Conservation (phyloP, 2,113 vertebrate species). For the Heterocephalus glaber region DNA sequence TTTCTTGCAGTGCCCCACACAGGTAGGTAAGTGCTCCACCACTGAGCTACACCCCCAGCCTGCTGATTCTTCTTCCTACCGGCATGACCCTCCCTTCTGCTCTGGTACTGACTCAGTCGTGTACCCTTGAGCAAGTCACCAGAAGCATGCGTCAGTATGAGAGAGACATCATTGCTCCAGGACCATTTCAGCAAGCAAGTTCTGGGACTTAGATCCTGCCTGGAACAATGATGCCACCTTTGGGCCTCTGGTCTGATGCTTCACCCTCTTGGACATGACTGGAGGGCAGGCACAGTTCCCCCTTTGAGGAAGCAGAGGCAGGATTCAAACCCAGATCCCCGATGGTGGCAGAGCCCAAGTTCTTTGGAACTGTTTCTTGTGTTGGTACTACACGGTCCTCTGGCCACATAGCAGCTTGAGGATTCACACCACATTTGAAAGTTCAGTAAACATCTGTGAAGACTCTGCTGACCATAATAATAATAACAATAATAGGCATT, state of each 20-base stretch:
- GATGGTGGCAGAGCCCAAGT: not conserved
- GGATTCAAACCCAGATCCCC: not conserved
- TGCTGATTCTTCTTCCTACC: too few species aligned
- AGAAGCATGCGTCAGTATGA: accelerated
- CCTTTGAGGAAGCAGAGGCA: accelerated
- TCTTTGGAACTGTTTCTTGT: not conserved
- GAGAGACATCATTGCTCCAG: too few species aligned
- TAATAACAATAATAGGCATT: not conserved
- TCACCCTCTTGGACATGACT: accelerated
- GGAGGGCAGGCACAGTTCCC: accelerated
- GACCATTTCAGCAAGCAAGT: not conserved
- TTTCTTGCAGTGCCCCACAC: not conserved
- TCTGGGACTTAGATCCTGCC: not conserved
- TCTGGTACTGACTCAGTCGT: accelerated
- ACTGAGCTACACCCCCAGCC: too few species aligned
- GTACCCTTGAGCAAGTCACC: not conserved
- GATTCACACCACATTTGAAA: not conserved
- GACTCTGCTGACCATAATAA: not conserved
- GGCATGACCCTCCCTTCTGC: accelerated
- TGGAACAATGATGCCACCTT: accelerated
- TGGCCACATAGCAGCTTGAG: not conserved
- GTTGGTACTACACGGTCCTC: accelerated
- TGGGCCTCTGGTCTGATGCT: accelerated
- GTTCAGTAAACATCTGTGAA: not conserved
- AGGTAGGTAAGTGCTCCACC: too few species aligned